phyloP scores from a whole-genome alignment of 1,140 invertebrate species.

The Spodoptera litura region DNA sequence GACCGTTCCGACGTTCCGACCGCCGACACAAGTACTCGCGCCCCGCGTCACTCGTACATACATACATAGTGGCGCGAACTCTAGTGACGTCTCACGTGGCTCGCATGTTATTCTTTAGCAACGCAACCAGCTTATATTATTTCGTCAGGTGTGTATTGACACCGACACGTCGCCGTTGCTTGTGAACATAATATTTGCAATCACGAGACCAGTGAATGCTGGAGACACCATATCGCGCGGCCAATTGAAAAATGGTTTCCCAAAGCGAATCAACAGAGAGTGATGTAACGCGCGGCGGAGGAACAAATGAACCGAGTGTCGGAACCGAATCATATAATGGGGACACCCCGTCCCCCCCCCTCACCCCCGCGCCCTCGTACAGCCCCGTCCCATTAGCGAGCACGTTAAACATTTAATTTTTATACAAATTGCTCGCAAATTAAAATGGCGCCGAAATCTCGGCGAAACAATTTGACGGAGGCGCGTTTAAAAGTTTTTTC shows the following conservation, averaged over 20 bases:
- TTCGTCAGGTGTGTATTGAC: background rate
- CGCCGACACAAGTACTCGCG: no score
- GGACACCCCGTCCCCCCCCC: background rate
- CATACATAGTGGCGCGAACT: background rate
- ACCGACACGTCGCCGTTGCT: background rate
- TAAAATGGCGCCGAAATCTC: constrained; percentile 38
- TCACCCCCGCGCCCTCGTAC: background rate
- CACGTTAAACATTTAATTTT: constrained; percentile 48
- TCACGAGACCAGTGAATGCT: background rate
- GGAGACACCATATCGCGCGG: constrained; percentile 3
- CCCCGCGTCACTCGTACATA: background rate
- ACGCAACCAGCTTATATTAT: background rate
- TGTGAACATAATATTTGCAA: background rate
- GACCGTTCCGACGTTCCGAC: background rate
- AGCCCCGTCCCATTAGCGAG: constrained; percentile 31
- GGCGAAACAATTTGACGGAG: constrained; percentile 35
- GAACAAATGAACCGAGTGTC: constrained; percentile 28
- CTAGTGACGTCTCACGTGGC: background rate
- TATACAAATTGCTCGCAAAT: constrained; percentile 46
- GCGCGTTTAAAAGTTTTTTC: constrained; percentile 30
- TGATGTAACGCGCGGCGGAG: constrained; percentile 1
- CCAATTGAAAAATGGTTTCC: constrained; percentile 16
- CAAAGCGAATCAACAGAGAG: constrained; percentile 18
- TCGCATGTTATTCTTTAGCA: background rate
- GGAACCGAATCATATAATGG: constrained; percentile 11